Conservation (phyloP, 2,113 vertebrate genomes). For the Phrynocephalus versicolor region DNA sequence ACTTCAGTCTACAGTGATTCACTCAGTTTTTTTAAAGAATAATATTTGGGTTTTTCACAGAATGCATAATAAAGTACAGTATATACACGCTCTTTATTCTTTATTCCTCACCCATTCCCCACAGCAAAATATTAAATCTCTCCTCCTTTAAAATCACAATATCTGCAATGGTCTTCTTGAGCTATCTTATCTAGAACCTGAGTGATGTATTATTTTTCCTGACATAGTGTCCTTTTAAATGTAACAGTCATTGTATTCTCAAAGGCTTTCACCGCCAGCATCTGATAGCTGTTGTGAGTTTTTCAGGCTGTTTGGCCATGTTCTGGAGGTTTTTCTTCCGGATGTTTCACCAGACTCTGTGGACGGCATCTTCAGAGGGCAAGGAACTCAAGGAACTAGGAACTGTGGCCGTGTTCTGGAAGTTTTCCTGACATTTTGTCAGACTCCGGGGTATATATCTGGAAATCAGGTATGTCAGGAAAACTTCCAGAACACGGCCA, state of each 20-base stretch:
- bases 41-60: not conserved
- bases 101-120: not conserved
- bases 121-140: not conserved
- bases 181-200: not conserved
- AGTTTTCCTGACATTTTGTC: no score
- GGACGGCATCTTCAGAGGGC: no score
- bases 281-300: no score
- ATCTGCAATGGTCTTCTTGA: not conserved
- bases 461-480: no score
- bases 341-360: no score
- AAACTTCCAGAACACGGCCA: no score
- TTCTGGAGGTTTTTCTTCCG: no score
- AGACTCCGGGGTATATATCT: no score
- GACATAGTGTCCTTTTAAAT: not conserved
- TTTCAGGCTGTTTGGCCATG: no score
- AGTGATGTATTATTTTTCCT: not conserved
- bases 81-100: not conserved
- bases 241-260: not conserved
- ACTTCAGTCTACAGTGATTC: constrained; percentile 18
- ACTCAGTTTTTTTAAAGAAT: constrained; percentile 4
- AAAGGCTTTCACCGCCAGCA: no score
- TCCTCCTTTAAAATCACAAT: not conserved
- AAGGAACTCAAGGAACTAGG: no score
- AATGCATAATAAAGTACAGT: not conserved
- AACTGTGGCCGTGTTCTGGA: no score